Evolutionary conservation across 2,797 vertebrate genomes (phyloP).

Genomic region (Pseudochirops cupreus): DNA sequence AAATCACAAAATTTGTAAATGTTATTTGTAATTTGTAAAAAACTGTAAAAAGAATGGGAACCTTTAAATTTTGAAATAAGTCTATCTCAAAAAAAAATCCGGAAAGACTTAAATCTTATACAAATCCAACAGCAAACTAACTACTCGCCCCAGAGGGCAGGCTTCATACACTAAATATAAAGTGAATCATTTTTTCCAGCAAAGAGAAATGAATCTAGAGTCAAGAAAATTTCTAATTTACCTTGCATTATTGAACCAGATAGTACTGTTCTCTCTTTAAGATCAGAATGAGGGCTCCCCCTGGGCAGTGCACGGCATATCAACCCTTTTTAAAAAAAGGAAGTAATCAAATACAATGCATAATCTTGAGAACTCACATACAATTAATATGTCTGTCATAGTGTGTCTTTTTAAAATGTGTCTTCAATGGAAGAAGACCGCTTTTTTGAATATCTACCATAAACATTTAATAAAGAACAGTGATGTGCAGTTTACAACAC

Average conservation of each 20-base stretch:
- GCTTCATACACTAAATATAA: constrained; percentile 46
- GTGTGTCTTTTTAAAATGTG: constrained; percentile 14
- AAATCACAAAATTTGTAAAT: too few relatives aligned
- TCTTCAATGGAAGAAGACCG: background rate
- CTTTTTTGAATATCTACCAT: constrained; percentile 35
- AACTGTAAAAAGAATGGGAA: constrained; percentile 22
- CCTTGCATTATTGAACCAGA: constrained; percentile 99
- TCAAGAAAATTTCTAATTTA: constrained; percentile 75
- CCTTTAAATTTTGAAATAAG: constrained; percentile 41
- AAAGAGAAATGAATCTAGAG: constrained; percentile 19
- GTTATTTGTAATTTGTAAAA: too few relatives aligned
- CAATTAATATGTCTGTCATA: constrained; percentile 50
- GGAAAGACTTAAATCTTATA: constrained; percentile 37
- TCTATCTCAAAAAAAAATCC: constrained; percentile 22
- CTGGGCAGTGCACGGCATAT: constrained; percentile 96
- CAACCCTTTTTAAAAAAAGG: constrained; percentile 88
- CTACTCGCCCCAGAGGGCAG: constrained; percentile 61
- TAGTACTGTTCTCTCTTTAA: constrained; percentile 93
- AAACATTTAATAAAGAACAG: background rate
- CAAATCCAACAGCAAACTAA: constrained; percentile 52
- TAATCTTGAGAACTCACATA: constrained; percentile 22
- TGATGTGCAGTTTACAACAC: constrained; percentile 13
- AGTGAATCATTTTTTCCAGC: constrained; percentile 38
- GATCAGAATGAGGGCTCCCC: constrained; percentile 92
- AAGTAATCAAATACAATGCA: constrained; percentile 54